These are phyloP conservation scores for Phylloscopus trochilus DNA, from an alignment of 2,113 vertebrate genomes.

Conservation along the genomic window DNA sequence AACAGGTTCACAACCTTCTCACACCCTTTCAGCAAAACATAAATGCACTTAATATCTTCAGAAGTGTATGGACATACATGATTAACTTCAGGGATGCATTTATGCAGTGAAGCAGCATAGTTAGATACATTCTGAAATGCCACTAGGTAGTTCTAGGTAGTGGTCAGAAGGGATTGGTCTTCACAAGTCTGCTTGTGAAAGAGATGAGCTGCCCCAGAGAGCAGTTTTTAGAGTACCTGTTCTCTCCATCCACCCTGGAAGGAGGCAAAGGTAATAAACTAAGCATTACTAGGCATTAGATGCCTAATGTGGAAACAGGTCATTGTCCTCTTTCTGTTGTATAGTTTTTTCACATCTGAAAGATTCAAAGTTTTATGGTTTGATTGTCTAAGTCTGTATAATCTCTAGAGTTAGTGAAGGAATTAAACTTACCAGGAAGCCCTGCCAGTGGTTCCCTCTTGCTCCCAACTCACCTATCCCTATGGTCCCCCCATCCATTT, in stretches of 20 bases:
- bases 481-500: background rate
- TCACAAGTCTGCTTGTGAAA: background rate
- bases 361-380: background rate
- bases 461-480: background rate
- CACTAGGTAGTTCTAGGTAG: background rate
- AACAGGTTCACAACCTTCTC: background rate
- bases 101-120: background rate
- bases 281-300: background rate
- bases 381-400: background rate
- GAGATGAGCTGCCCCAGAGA: background rate
- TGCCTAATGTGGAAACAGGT: background rate
- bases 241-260: background rate
- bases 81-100: background rate
- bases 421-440: background rate
- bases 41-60: background rate
- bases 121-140: background rate
- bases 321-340: background rate
- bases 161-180: background rate
- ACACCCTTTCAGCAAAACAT: background rate
- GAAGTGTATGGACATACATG: background rate
- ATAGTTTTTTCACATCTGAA: background rate
- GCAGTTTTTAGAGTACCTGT: background rate
- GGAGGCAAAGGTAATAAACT: background rate
- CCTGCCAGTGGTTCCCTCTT: background rate
- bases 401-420: background rate